phyloP scores from a whole-genome alignment of 2,888 invertebrate species.

The Cartodere bifasciata region DNA sequence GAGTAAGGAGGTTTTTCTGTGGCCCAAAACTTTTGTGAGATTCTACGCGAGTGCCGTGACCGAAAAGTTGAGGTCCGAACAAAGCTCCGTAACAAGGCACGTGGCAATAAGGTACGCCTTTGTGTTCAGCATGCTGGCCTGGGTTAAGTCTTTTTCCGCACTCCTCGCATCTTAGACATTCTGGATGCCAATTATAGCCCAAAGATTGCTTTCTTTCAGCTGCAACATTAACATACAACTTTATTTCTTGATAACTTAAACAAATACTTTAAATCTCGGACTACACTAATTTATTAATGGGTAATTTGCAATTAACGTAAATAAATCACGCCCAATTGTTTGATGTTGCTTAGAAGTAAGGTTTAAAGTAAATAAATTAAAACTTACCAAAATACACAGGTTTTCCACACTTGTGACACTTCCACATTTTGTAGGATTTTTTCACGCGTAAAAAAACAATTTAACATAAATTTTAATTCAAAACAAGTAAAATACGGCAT shows the following conservation, averaged over 20 bases:
- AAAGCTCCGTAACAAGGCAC: constrained; percentile 73
- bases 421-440: too few relatives aligned
- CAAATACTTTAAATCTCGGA: not conserved
- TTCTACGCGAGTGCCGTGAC: constrained; percentile 70
- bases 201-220: constrained; percentile 78
- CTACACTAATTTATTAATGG: constrained; percentile 1
- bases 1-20: constrained; percentile 36
- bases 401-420: constrained; percentile 71
- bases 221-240: constrained; percentile 30
- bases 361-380: constrained; percentile 1
- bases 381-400: constrained; percentile 64
- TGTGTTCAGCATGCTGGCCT: constrained; percentile 78
- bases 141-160: constrained; percentile 71
- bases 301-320: too few relatives aligned
- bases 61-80: constrained; percentile 71
- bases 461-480: too few relatives aligned
- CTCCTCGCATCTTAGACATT: constrained; percentile 70
- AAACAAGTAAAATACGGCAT: too few relatives aligned
- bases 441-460: too few relatives aligned
- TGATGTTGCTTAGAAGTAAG: not conserved
- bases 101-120: constrained; percentile 74
- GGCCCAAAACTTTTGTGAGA: constrained; percentile 66
- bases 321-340: too few relatives aligned
- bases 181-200: constrained; percentile 78
- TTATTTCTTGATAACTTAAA: not conserved